Conservation (phyloP, 2,888 invertebrate species). For the Gandaritis pyraliata region DNA sequence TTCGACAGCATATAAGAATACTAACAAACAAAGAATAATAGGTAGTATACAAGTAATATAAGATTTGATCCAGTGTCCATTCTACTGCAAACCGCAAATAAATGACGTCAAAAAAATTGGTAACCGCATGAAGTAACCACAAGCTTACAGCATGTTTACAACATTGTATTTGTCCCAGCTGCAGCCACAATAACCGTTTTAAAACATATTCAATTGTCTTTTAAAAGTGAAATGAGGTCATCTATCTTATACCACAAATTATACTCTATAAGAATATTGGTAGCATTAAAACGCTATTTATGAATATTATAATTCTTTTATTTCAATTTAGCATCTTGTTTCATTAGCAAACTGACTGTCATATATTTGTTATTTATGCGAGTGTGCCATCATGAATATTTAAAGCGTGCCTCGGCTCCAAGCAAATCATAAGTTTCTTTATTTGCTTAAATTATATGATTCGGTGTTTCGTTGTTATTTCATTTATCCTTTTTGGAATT, state of each 20-base stretch:
- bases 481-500: conserved; percentile 8
- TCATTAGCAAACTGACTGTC: conserved; percentile 66
- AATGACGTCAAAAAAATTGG: conserved; percentile 1
- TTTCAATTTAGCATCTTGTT: conserved; percentile 70
- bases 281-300: neutral
- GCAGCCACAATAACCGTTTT: neutral
- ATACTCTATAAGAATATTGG: too few relatives aligned
- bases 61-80: too few relatives aligned
- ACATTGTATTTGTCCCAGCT: neutral
- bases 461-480: conserved; percentile 6
- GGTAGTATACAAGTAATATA: too few relatives aligned
- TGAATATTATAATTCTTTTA: conserved; percentile 3
- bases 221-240: neutral
- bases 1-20: too few relatives aligned
- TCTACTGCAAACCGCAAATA: neutral
- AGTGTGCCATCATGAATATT: conserved; percentile 75
- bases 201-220: neutral
- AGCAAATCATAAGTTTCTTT: conserved; percentile 55
- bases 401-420: conserved; percentile 54
- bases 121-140: neutral
- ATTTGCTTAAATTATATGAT: conserved; percentile 51
- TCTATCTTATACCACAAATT: too few relatives aligned
- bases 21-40: too few relatives aligned
- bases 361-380: conserved; percentile 78
- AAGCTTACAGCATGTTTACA: neutral